Base-by-base conservation (phyloP, 2,113 vertebrate genomes). In the Caranx melampygus region DNA sequence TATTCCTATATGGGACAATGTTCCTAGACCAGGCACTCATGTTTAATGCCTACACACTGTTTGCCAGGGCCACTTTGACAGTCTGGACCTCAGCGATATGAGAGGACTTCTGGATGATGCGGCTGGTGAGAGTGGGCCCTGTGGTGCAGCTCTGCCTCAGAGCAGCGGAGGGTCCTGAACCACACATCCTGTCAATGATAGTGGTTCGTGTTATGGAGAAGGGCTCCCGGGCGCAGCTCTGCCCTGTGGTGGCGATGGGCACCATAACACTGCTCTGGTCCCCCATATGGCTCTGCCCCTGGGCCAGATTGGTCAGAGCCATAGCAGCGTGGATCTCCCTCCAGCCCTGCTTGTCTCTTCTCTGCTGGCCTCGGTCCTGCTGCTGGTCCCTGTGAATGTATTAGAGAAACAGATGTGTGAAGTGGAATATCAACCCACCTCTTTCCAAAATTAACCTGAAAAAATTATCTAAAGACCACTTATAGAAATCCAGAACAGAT, bases 51-150 rank as follows among this genome's bases (percentile, higher is more conserved):
- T 90, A 89, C 61, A 87, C 81, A 2, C 78, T 72, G 81, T 95
- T 95, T 49, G 88, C 87, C 92, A 97, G 90, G 16, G 96, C 94
- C 87, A 98, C 95, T 93, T 97, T 97, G 88, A 99, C 96, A 57
- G 98, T 99, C 96, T 99, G 98, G 86, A 99, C 96, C 95, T 99
- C 98, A 40, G 97, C 96, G 95, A 99, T 99, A 87, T 99, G 98
- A 49, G 97, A 99, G 2, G 98, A 99, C 92, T 97, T 99, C 94
- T 99, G 98, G 91, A 99, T 99, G 95, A 99, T 99, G 90, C 97
- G 97, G 94, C 96, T 99, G 87, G 93, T 91, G 57, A 90, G 88
- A 37, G 87, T 14, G 61, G 89, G 75, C 59, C 75, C 61, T 0
- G 40, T 5, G 66, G 78, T 59, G 88, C 86, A 75, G 89, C 86